These are phyloP conservation scores for Cataglyphis hispanica DNA, from an alignment of 1,140 invertebrate species.

Conservation along the genomic window DNA sequence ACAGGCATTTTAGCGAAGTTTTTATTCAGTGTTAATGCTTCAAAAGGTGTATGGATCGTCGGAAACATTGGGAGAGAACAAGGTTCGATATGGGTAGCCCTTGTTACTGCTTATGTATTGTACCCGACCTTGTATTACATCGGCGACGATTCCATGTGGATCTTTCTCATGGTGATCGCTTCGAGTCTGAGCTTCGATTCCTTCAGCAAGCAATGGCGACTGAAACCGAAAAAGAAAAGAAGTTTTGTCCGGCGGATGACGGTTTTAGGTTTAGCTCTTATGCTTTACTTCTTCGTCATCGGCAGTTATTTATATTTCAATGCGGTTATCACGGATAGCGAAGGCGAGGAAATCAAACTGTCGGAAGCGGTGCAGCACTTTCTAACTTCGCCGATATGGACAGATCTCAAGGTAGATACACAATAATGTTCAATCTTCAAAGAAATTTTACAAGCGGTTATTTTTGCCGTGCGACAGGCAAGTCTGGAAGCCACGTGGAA, in stretches of 20 bases:
- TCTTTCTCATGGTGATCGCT: constrained; percentile 89
- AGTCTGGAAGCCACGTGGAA: constrained; percentile 91
- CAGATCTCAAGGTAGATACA: constrained; percentile 86
- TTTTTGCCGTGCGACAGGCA: constrained; percentile 76
- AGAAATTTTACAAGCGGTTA: neutral
- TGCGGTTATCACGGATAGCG: constrained; percentile 93
- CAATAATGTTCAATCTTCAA: neutral
- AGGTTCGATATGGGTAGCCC: constrained; percentile 90
- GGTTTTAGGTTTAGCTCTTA: constrained; percentile 88
- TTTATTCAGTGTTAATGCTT: constrained; percentile 43
- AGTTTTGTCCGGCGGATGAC: constrained; percentile 84
- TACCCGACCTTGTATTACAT: constrained; percentile 90
- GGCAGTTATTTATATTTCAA: constrained; percentile 95
- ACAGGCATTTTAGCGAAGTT: neutral
- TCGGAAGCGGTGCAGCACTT: constrained; percentile 96
- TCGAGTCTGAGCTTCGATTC: constrained; percentile 90
- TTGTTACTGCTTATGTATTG: constrained; percentile 90
- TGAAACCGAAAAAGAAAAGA: constrained; percentile 87
- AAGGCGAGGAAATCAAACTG: constrained; percentile 95
- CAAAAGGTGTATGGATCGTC: constrained; percentile 94
- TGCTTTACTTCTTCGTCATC: constrained; percentile 92
- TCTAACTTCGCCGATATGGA: constrained; percentile 94
- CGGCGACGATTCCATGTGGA: constrained; percentile 90
- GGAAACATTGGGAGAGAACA: constrained; percentile 95
- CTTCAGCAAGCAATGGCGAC: constrained; percentile 92